Base-by-base conservation (phyloP, 1,140 invertebrate genomes). In the Littorina saxatilis region DNA sequence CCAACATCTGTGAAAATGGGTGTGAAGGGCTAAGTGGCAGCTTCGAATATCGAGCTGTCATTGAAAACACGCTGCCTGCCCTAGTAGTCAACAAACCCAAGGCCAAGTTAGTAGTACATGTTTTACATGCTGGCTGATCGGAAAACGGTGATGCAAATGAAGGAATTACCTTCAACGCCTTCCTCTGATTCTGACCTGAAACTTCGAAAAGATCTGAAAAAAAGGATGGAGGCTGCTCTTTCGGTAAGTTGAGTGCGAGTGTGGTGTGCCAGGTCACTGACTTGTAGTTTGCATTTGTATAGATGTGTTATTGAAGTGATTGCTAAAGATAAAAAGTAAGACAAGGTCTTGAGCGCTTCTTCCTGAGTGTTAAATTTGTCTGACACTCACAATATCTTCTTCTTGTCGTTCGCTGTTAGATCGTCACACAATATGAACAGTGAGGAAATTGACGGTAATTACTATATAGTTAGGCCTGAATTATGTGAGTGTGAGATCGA, bases 11-110 rank as follows among this genome's bases (percentile, higher is more conserved):
- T 68, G 66, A 68, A 68, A 68, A 68, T 68, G 66, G 66, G 39
- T 68, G 66, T 68, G 35, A 39, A 40, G 35, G 66, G 66, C 66
- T 68, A 20, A 68, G 66, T 68, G 66, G 66, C 66, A 68, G 66
- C 35, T 35, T 39, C 66, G 66, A 68, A 17, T 68, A 3, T 39
- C 66, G 66, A 63, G 66, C 66, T 68, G 66, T 68, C 66, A 68
- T 68, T 68, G 66, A 39, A 68, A 68, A 39, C 27, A 27, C n/a
- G n/a, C n/a, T n/a, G n/a, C n/a, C n/a, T n/a, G n/a, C n/a, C n/a
- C n/a, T n/a, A n/a, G n/a, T n/a, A n/a, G n/a, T n/a, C n/a, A n/a
- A n/a, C n/a, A n/a, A n/a, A n/a, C n/a, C n/a, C n/a, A n/a, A n/a
- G n/a, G n/a, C n/a, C n/a, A n/a, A n/a, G n/a, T n/a, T n/a, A n/a